These are phyloP conservation scores for Lasioglossum morio DNA, from an alignment of 2,888 invertebrate genomes.

Conservation along the genomic window DNA sequence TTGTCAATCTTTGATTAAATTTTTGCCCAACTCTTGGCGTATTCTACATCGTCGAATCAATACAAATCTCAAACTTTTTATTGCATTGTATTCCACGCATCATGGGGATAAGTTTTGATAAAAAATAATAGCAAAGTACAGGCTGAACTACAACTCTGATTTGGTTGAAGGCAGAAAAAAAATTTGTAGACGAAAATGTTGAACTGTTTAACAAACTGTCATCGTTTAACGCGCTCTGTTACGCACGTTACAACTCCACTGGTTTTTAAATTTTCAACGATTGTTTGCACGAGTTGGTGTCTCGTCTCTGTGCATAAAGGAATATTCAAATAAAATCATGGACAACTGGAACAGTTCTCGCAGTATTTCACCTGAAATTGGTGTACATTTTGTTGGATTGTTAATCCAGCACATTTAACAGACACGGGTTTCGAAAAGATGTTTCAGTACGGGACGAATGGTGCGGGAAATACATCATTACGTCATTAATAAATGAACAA, in stretches of 20 bases:
- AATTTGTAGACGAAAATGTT: neutral
- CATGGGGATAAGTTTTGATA: too few relatives aligned
- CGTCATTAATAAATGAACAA: slow-evolving; percentile 7
- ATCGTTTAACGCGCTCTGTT: neutral
- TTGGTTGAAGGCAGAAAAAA: neutral
- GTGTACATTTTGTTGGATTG: neutral
- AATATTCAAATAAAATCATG: neutral
- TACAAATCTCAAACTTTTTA: too few relatives aligned
- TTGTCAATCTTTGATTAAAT: too few relatives aligned
- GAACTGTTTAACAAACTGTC: neutral
- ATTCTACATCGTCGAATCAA: neutral
- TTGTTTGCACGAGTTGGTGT: neutral
- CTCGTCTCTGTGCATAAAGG: neutral
- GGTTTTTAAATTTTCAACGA: neutral
- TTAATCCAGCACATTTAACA: neutral
- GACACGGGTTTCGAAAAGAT: neutral
- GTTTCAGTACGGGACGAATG: neutral
- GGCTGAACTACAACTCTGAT: neutral
- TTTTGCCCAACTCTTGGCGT: too few relatives aligned
- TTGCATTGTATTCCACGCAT: too few relatives aligned
- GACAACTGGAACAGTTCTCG: too few relatives aligned
- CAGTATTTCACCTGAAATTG: neutral
- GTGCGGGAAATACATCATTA: neutral
- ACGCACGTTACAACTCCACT: neutral
- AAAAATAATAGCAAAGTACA: too few relatives aligned